Base-by-base conservation (phyloP, 2,888 invertebrate genomes). In the Epinotia brunnichana region DNA sequence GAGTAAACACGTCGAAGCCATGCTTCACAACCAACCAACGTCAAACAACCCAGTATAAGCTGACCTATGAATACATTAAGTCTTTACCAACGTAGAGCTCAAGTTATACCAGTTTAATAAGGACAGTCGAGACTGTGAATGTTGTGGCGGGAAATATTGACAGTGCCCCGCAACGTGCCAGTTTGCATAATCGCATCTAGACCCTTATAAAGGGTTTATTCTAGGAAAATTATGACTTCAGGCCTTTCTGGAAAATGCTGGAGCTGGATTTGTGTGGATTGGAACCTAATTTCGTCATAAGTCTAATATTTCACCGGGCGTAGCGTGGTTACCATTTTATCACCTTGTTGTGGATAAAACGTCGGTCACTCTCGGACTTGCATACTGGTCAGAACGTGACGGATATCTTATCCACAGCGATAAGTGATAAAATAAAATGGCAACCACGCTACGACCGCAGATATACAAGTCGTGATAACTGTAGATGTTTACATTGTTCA, bases 1-100 rank as follows among this genome's bases (percentile, higher is more conserved):
- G 79, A 78, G 83, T 81, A 85, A 85, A 84, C 83, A 84, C 81
- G 80, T 81, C 78, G 81, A 81, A 83, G 78, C 76, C 78, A 76
- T 76, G 77, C 48, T 48, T 48, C 48, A 5, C 48, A 48, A 48
- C 48, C 41, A 3, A 41, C 4, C 48, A 48, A 48, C n/a, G 7
- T 48, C 48, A 48, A 48, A n/a, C 7, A 0, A 48, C 3, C n/a
- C 48, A 48, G 13, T 48, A n/a, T n/a, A 48, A n/a, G n/a, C 48
- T 48, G 48, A n/a, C 48, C 48, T 48, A 15, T n/a, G 15, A n/a
- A 5, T 48, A n/a, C n/a, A 1, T n/a, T n/a, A 15, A 48, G 48
- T 48, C n/a, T 5, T 48, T 1, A n/a, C n/a, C 1, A 48, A 48
- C 5, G 5, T 48, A 15, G 48, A 48, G 48, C n/a, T n/a, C 1